A percentile compares a stretch with the other conserved stretches of the same genome.
phyloP scores from a whole-genome alignment of 2,888 invertebrate genomes.

The Hybos culiciformis region DNA sequence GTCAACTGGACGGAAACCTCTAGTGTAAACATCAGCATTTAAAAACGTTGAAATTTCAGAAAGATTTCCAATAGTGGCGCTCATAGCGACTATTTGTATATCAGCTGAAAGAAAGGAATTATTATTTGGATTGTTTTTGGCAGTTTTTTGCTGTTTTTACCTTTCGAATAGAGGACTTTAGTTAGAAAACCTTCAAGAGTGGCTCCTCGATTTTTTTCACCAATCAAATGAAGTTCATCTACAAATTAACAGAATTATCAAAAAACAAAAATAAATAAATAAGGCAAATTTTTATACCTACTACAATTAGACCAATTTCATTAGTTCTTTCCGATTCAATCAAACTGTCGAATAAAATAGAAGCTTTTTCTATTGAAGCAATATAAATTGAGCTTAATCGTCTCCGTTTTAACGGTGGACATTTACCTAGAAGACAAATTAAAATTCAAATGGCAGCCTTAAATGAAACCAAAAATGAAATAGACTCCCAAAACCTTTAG shows the following conservation, averaged over 20 bases:
- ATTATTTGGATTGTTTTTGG: no score
- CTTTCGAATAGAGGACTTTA: constrained; percentile 56
- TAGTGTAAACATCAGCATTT: constrained; percentile 63
- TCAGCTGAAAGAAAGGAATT: constrained; percentile 31
- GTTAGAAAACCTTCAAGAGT: constrained; percentile 71
- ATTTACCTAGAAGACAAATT: no score
- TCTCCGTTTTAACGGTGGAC: constrained; percentile 65
- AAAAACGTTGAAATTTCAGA: constrained; percentile 68
- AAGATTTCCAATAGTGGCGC: constrained; percentile 90
- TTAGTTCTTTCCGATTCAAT: constrained; percentile 61
- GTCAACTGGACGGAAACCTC: constrained; percentile 80
- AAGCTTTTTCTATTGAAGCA: constrained; percentile 90
- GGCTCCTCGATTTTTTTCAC: constrained; percentile 74
- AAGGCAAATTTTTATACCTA: no score
- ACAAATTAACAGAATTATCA: no score
- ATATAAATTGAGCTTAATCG: constrained; percentile 69
- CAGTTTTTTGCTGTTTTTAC: constrained; percentile 36
- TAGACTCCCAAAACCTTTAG: no score
- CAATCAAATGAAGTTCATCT: constrained; percentile 89
- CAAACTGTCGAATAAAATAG: constrained; percentile 70
- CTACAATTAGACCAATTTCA: constrained; percentile 64
- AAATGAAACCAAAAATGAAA: no score
- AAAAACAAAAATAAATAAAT: no score
- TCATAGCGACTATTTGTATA: constrained; percentile 90
- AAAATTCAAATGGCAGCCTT: no score